A percentile compares a stretch with the other conserved stretches of the same genome.
Evolutionary conservation across 2,797 vertebrate genomes (phyloP).

Genomic region (Sebastiscus tertius): DNA sequence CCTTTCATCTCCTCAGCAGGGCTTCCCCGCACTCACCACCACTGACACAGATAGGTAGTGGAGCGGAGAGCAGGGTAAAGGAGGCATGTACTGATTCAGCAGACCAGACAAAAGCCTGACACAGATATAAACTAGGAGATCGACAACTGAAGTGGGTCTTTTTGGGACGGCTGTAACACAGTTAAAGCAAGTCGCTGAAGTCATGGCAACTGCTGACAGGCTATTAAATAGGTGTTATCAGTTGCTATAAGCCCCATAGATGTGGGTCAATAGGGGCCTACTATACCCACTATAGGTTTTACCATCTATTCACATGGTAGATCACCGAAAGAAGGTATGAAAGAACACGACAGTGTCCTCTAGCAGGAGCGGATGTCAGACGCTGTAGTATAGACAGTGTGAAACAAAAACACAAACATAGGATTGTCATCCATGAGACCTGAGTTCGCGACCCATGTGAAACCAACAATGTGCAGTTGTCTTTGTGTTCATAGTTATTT

Average conservation of each 20-base stretch:
- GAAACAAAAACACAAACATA: too few species aligned
- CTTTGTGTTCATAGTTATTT: too few species aligned
- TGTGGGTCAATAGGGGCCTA: too few species aligned
- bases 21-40: slow-evolving; percentile 42
- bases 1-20: slow-evolving; percentile 63
- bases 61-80: slow-evolving; percentile 48
- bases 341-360: too few species aligned
- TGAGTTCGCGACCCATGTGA: rapidly evolving
- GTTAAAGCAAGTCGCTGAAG: slow-evolving; percentile 19
- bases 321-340: too few species aligned
- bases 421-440: too few species aligned
- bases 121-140: slow-evolving; percentile 64
- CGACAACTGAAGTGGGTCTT: slow-evolving; percentile 27
- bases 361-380: too few species aligned
- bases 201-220: background rate
- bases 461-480: too few species aligned
- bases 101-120: slow-evolving; percentile 67
- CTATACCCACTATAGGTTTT: rapidly evolving
- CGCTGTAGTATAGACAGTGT: too few species aligned
- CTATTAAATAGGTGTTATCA: too few species aligned
- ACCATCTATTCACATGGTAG: too few species aligned
- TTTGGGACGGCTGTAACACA: background rate
- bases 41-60: slow-evolving; percentile 70
- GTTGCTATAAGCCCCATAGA: too few species aligned
- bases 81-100: slow-evolving; percentile 41